phyloP scores from a whole-genome alignment of 1,140 invertebrate species.

The Drosophila suzukii region DNA sequence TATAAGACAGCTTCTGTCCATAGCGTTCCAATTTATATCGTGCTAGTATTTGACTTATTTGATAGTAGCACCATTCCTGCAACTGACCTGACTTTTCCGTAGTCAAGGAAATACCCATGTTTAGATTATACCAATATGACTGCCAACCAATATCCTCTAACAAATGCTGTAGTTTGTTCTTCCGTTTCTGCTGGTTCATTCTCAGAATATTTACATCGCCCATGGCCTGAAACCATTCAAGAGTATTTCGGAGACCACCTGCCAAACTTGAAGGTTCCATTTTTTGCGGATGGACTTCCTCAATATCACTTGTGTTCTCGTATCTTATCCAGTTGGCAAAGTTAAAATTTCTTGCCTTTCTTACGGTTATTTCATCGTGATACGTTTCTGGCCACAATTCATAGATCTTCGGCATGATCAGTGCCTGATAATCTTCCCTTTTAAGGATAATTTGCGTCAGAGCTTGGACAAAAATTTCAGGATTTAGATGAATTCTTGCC shows the following conservation, averaged over 20 bases:
- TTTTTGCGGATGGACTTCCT: slow-evolving; percentile 18
- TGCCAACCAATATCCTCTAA: slow-evolving; percentile 46
- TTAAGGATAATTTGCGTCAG: slow-evolving; percentile 87
- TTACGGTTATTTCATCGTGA: slow-evolving; percentile 87
- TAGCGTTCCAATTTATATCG: slow-evolving; percentile 60
- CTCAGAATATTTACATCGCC: slow-evolving; percentile 41
- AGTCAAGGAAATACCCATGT: slow-evolving; percentile 39
- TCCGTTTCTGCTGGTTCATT: background rate
- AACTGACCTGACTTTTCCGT: slow-evolving; percentile 13
- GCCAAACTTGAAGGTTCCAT: slow-evolving; percentile 14
- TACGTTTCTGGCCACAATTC: slow-evolving; percentile 89
- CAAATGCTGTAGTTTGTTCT: slow-evolving; percentile 8
- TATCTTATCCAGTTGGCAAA: slow-evolving; percentile 43
- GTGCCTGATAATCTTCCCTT: slow-evolving; percentile 86
- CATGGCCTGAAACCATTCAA: slow-evolving; percentile 50
- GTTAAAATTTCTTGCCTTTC: slow-evolving; percentile 84
- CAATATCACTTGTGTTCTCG: background rate
- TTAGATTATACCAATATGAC: slow-evolving; percentile 61
- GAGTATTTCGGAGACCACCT: slow-evolving; percentile 16
- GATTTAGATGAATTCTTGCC: slow-evolving; percentile 88
- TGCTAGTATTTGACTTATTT: slow-evolving; percentile 43
- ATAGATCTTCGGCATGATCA: slow-evolving; percentile 88
- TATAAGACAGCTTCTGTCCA: slow-evolving; percentile 34
- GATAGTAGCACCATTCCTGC: slow-evolving; percentile 52
- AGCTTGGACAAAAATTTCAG: slow-evolving; percentile 88